phyloP scores from a whole-genome alignment of 1,140 invertebrate species.

The Lucilia sericata region DNA sequence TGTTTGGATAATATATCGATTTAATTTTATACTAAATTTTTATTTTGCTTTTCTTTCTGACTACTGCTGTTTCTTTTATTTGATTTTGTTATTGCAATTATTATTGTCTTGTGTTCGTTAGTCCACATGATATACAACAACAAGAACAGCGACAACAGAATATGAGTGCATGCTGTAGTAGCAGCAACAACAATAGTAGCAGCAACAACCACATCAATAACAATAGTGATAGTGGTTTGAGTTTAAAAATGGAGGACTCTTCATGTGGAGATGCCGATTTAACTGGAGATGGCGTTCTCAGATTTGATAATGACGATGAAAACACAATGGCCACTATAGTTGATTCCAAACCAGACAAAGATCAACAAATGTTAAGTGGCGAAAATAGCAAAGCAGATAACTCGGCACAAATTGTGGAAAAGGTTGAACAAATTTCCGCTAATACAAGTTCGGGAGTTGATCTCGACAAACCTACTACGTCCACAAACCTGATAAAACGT shows the following conservation, averaged over 20 bases:
- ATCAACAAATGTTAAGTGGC: neutral
- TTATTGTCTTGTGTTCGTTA: neutral
- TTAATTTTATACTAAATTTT: neutral
- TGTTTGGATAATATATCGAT: neutral
- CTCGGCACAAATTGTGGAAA: neutral
- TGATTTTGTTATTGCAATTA: neutral
- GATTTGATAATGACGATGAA: neutral
- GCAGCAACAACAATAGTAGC: neutral
- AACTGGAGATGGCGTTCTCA: neutral
- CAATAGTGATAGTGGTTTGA: slow-evolving; percentile 34
- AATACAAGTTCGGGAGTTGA: neutral
- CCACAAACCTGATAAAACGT: slow-evolving; percentile 6
- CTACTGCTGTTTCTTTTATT: neutral
- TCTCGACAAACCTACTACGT: neutral
- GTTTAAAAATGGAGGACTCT: slow-evolving; percentile 32
- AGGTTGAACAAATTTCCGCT: neutral
- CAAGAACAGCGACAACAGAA: neutral
- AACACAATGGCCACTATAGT: neutral
- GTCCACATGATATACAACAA: slow-evolving; percentile 22
- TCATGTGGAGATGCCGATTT: slow-evolving; percentile 20
- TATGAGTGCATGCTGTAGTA: slow-evolving; percentile 3
- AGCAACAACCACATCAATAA: slow-evolving; percentile 13
- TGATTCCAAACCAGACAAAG: neutral
- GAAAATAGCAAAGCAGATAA: neutral
- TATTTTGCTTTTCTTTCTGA: neutral